Evolutionary conservation across 2,888 invertebrate species (phyloP), one percentile per base, ranked within the genome.

Genomic region (Erebia epiphron): DNA sequence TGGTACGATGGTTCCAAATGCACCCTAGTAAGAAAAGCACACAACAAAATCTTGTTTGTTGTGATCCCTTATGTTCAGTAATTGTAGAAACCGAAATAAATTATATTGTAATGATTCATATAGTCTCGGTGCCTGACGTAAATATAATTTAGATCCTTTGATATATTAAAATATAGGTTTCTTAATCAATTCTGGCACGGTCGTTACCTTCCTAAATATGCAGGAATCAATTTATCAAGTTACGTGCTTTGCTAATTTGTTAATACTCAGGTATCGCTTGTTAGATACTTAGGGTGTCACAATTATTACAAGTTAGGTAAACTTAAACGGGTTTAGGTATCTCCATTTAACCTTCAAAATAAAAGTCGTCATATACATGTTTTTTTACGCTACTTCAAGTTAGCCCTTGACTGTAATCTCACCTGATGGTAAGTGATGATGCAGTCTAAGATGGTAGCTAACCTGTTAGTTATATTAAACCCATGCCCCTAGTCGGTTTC

Each of bases 191-290:
- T 18, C 54, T 54, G 54, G 54, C 4, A 54, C 18, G 8, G 8
- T 35, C 26, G 52, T 16, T 64, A 8, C 35, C 50, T 52, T 9
- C 13, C 10, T 64, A 58, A 57, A 26, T 57, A 57, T 57, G 57
- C 57, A 57, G 57, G 57, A 57, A 35, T 57, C 26, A 35, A 56
- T 5, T 21, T 54, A 21, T 14, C 13, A 26, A 56, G 56, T 56
- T 21, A 13, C 21, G 56, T 26, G 21, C 21, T 21, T 21, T 26
- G 13, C 13, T 56, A 56, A 50, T 50, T 50, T 50, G 50, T 50
- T 50, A 50, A n/a, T 1, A 50, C 11, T 46, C 13, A 43, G 43
- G 46, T 46, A 50, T 35, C 35, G 50, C 7, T 50, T n/a, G 50
- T 8, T 50, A 50, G 8, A 50, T 50, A 14, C n/a, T n/a, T n/a